Base-by-base conservation (phyloP, 1,140 invertebrate species). In the Scaptomyza hsui region DNA sequence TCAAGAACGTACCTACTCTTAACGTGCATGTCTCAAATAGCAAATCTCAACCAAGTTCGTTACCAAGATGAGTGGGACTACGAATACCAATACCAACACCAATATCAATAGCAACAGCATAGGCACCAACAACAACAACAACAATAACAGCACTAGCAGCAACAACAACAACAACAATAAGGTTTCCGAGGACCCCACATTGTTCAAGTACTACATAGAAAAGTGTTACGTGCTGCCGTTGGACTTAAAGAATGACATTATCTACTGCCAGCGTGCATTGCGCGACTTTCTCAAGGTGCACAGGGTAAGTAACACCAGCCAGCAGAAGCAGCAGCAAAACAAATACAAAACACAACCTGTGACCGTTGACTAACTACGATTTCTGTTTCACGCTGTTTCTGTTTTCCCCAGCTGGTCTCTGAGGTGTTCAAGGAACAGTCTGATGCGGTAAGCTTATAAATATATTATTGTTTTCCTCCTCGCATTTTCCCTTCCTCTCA, bases 231-330 rank as follows among this genome's bases (percentile, higher is more conserved):
- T 77, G 51, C 63, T 89, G 53, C 90, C 90, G 7, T 63, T 75
- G 63, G 90, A 91, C 24, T 60, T 91, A 1, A 90, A 88, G 44
- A 88, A 91, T 69, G 90, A 91, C 42, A 78, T 91, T 62, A 69
- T 91, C 59, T 91, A 91, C 60, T 91, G 89, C 53, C 90, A 91
- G 62, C 82, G 89, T 49, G 76, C 89, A 29, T 19, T 91, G 70
- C 78, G 82, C 49, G 71, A 90, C 44, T 83, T 85, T 65, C 75
- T 91, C 51, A 91, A 89, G 68, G 90, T 91, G 49, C 90, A 91
- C 56, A 72, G 73, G 78, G 90, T 91, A 48, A 91, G 77, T 76
- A 45, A 47, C 5, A 29, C n/a, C 4, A 24, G 6, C 6, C 32
- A 37, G 32, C 32, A 52, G 13, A 13, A 57, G 37, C 39, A 35